These are phyloP conservation scores for Scaptomyza reducta DNA, from an alignment of 2,888 invertebrate species.

Conservation along the genomic window DNA sequence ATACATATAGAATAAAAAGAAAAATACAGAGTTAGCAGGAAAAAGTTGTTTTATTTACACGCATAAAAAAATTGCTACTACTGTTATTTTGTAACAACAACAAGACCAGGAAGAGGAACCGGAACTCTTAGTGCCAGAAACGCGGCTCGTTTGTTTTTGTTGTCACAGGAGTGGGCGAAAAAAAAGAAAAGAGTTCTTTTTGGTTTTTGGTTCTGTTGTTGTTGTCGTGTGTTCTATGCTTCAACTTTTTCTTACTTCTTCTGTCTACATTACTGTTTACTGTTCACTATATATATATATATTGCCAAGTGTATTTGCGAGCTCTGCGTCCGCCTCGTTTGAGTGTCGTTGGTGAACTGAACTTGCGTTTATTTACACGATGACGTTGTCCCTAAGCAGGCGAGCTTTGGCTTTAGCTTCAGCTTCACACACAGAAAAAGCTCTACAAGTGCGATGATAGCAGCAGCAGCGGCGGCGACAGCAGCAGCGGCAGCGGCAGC, in stretches of 20 bases:
- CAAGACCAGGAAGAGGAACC: slow-evolving; percentile 6
- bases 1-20: slow-evolving; percentile 8
- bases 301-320: slow-evolving; percentile 43
- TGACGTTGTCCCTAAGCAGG: slow-evolving; percentile 48
- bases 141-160: slow-evolving; percentile 14
- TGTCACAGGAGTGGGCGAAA: slow-evolving; percentile 18
- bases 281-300: slow-evolving; percentile 44
- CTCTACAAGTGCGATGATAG: slow-evolving; percentile 57
- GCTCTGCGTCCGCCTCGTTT: slow-evolving; percentile 69
- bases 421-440: slow-evolving; percentile 42
- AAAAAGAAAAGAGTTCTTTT: slow-evolving; percentile 18
- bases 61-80: slow-evolving; percentile 24
- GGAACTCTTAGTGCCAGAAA: slow-evolving; percentile 1
- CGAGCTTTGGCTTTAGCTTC: slow-evolving; percentile 43
- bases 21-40: slow-evolving; percentile 12
- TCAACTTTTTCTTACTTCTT: slow-evolving; percentile 46
- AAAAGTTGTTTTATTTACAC: slow-evolving; percentile 51
- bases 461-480: slow-evolving; percentile 30
- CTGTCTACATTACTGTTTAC: slow-evolving; percentile 45
- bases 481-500: slow-evolving; percentile 17
- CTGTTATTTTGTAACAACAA: slow-evolving; percentile 1
- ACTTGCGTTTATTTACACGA: slow-evolving; percentile 62
- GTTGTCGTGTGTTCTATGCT: slow-evolving; percentile 12
- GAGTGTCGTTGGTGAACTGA: slow-evolving; percentile 79
- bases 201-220: slow-evolving; percentile 16